Conservation (phyloP, 2,797 vertebrate genomes). For the Apogon talboti region DNA sequence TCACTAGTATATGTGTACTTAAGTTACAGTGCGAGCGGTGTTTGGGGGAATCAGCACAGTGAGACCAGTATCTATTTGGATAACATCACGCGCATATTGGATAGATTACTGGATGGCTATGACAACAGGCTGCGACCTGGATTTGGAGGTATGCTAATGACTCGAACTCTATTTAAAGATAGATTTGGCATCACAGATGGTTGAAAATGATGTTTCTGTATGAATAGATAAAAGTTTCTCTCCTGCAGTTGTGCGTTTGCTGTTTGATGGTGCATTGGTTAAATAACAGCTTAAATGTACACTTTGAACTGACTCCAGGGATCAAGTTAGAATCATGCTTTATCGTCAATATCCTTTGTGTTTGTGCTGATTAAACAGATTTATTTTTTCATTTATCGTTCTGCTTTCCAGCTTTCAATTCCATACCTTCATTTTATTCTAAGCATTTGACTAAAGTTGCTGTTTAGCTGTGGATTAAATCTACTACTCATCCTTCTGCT, state of each 20-base stretch:
- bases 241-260: conserved; percentile 17
- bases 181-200: conserved; percentile 1
- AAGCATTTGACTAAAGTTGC: conserved; percentile 16
- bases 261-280: conserved; percentile 9
- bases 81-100: conserved; percentile 93
- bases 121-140: conserved; percentile 95
- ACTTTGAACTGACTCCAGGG: background rate
- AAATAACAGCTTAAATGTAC: background rate
- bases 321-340: background rate
- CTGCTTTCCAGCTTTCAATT: no score
- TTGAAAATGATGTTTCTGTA: background rate
- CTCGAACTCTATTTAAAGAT: background rate
- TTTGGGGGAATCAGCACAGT: conserved; percentile 77
- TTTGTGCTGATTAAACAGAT: background rate
- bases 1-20: conserved; percentile 47
- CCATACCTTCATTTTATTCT: no score
- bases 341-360: background rate
- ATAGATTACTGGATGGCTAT: conserved; percentile 94
- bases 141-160: conserved; percentile 88
- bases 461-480: conserved; percentile 17
- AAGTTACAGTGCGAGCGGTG: conserved; percentile 81
- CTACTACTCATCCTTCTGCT: conserved; percentile 39
- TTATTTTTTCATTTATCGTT: background rate
- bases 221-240: conserved; percentile 51
- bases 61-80: conserved; percentile 88